Evolutionary conservation across 1,140 invertebrate genomes (phyloP).

Genomic region (Idris sp.): DNA sequence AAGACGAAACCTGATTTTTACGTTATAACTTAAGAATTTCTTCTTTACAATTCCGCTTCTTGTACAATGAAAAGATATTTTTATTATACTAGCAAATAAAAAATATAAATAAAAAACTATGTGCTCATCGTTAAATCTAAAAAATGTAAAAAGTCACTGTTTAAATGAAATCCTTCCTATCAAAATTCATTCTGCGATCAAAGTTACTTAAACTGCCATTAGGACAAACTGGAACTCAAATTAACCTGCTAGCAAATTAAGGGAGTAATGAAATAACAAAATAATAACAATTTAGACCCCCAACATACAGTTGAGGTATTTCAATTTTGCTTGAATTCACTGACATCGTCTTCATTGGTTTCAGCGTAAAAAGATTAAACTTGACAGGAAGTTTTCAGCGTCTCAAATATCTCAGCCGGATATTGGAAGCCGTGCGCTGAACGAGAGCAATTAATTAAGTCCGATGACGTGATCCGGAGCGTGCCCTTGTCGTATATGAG

Average conservation of each 20-base stretch:
- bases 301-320: conserved; percentile 37
- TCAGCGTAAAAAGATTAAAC: conserved; percentile 58
- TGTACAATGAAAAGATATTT: too few relatives aligned
- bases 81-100: too few relatives aligned
- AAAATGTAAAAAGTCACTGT: too few relatives aligned
- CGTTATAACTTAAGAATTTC: conserved; percentile 22
- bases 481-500: conserved; percentile 8
- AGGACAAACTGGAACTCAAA: not conserved
- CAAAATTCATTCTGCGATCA: not conserved
- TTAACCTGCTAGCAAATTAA: conserved; percentile 27
- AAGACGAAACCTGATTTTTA: conserved; percentile 40
- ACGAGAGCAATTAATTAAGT: conserved; percentile 63
- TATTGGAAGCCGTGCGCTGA: conserved; percentile 62
- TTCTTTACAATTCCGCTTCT: conserved; percentile 29
- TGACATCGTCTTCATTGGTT: conserved; percentile 44
- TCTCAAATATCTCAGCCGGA: conserved; percentile 62
- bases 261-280: conserved; percentile 38
- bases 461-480: conserved; percentile 38
- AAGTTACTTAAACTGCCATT: conserved; percentile 3
- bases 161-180: too few relatives aligned
- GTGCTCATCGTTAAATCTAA: too few relatives aligned
- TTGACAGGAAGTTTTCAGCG: conserved; percentile 58
- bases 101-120: too few relatives aligned
- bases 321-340: conserved; percentile 41
- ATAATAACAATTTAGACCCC: conserved; percentile 38